These are phyloP conservation scores for Esperia sulphurella DNA, from an alignment of 2,888 invertebrate species.

Conservation along the genomic window DNA sequence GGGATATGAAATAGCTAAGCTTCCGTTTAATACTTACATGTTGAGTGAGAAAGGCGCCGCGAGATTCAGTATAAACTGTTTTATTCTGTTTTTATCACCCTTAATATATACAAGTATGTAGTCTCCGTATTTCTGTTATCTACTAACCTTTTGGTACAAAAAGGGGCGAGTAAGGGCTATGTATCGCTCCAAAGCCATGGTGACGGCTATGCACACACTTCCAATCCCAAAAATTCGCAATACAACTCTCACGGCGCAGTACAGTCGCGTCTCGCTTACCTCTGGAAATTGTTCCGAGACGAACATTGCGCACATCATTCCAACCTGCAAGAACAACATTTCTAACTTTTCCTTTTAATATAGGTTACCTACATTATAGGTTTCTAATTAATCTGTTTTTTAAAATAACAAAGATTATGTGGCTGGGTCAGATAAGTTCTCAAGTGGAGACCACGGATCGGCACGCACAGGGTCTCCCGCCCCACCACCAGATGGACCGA, in stretches of 20 bases:
- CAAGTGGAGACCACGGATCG: no score
- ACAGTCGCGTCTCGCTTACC: conserved; percentile 59
- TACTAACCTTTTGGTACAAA: conserved; percentile 89
- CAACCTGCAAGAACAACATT: conserved; percentile 75
- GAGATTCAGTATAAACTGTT: no score
- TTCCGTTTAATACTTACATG: no score
- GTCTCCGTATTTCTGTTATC: no score
- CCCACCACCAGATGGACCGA: no score
- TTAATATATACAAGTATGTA: no score
- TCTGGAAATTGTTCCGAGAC: conserved; percentile 65
- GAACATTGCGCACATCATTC: conserved; percentile 86
- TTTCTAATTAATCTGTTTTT: background rate
- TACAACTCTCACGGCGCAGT: conserved; percentile 84
- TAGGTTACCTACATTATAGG: background rate
- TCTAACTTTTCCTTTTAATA: no score
- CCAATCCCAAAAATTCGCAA: conserved; percentile 91
- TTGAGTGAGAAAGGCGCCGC: no score
- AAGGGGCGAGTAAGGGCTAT: conserved; percentile 92
- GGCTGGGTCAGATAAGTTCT: no score
- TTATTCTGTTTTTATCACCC: no score
- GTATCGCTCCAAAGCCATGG: conserved; percentile 93
- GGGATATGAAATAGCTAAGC: no score
- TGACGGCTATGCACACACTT: conserved; percentile 92
- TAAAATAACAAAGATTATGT: background rate
- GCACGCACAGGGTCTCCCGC: no score